Evolutionary conservation across 2,888 invertebrate species (phyloP).

Genomic region (Cantharis flavilabris): DNA sequence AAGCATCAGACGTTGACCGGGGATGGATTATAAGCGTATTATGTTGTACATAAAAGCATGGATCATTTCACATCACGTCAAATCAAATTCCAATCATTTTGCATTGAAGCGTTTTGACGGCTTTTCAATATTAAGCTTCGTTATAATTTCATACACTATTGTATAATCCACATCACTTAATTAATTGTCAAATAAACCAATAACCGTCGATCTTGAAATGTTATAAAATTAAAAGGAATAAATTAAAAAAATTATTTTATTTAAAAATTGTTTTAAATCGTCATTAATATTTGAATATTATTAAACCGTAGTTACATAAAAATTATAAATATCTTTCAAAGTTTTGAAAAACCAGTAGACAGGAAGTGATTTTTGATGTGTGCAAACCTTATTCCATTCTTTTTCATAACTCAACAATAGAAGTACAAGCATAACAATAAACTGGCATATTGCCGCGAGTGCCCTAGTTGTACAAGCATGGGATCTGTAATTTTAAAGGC

Average conservation of each 20-base stretch:
- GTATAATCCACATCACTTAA: conserved; percentile 10
- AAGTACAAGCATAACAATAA: conserved; percentile 29
- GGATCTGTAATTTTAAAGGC: conserved; percentile 33
- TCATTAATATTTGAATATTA: not conserved
- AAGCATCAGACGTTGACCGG: conserved; percentile 12
- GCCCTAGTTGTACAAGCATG: conserved; percentile 26
- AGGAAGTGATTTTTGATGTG: conserved; percentile 13
- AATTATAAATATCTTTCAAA: not conserved
- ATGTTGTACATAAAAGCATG: conserved; percentile 31
- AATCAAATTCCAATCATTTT: conserved; percentile 34
- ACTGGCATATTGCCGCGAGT: conserved; percentile 32
- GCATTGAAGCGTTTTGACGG: conserved; percentile 27
- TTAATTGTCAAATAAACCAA: conserved; percentile 7
- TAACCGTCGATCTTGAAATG: not conserved
- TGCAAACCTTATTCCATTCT: conserved; percentile 12
- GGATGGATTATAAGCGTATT: conserved; percentile 22
- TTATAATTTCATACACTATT: conserved; percentile 16
- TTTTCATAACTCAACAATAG: conserved; percentile 15
- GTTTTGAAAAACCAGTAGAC: conserved; percentile 1
- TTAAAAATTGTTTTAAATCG: not conserved
- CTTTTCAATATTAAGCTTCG: conserved; percentile 18
- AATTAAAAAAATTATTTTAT: not conserved
- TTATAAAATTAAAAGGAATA: not conserved
- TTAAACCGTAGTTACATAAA: not conserved
- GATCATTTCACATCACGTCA: conserved; percentile 34